phyloP scores from a whole-genome alignment of 2,797 vertebrate genomes.

The Anas flavirostris region DNA sequence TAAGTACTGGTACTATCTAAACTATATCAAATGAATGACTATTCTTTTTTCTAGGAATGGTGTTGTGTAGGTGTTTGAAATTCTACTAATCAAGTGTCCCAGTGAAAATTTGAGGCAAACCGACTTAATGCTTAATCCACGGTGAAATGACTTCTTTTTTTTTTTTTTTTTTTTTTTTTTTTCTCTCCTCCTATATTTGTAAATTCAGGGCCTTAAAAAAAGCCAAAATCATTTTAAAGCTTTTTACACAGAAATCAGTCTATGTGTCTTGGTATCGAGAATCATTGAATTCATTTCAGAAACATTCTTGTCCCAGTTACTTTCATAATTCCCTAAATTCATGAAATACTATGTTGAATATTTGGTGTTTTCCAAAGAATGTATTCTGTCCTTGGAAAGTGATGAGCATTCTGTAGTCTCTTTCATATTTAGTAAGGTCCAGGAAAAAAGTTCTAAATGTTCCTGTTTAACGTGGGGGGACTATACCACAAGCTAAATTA shows the following conservation, averaged over 20 bases:
- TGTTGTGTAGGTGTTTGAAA: not conserved
- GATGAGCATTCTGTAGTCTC: not conserved
- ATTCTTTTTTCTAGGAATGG: not conserved
- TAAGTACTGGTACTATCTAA: not conserved
- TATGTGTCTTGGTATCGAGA: not conserved
- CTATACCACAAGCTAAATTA: not conserved
- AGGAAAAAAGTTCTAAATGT: not conserved
- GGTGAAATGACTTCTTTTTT: not conserved
- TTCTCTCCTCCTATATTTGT: not conserved
- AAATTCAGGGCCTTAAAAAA: not conserved
- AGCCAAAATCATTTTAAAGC: not conserved
- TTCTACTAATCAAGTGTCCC: not conserved
- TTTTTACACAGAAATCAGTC: not conserved
- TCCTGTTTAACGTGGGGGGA: not conserved
- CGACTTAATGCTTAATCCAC: not conserved
- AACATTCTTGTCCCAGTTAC: not conserved
- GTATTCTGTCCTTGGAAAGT: not conserved
- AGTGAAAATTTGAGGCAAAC: not conserved
- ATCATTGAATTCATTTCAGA: not conserved
- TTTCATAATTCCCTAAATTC: not conserved
- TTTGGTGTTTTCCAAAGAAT: not conserved
- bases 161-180: too few relatives aligned
- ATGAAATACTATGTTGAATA: not conserved
- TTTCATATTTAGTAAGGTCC: not conserved
- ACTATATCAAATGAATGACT: not conserved